Evolutionary conservation across 2,797 vertebrate species (phyloP).

Genomic region (Chaetophractus vellerosus): DNA sequence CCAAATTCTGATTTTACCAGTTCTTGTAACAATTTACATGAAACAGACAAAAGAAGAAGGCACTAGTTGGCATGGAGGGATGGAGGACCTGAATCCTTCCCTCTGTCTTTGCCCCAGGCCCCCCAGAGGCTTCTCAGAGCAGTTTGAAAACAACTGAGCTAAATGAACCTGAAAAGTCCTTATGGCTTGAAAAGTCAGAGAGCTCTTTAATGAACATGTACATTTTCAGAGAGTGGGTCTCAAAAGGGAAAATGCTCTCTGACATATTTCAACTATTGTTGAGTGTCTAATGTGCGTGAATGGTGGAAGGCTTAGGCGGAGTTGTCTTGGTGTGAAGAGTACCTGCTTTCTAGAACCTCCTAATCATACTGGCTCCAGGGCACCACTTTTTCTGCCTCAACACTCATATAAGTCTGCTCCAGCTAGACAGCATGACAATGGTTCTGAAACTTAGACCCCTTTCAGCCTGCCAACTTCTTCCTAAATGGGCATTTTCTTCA

Average conservation of each 20-base stretch:
- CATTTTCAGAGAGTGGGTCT: background rate
- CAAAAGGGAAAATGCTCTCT: background rate
- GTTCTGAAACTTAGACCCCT: background rate
- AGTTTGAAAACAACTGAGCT: background rate
- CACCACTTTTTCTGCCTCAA: background rate
- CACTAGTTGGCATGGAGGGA: background rate
- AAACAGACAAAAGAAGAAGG: background rate
- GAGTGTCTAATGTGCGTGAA: background rate
- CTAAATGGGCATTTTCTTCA: background rate
- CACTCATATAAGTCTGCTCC: background rate
- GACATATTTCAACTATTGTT: background rate
- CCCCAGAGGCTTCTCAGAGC: background rate
- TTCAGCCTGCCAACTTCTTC: background rate
- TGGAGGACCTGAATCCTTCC: background rate
- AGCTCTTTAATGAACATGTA: background rate
- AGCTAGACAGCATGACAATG: accelerated
- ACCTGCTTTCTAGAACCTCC: background rate
- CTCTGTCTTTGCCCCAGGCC: background rate
- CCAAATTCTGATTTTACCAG: too few relatives aligned
- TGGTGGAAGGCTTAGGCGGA: background rate
- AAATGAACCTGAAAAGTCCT: background rate
- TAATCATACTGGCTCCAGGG: background rate
- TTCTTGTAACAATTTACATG: background rate
- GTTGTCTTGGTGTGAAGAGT: background rate
- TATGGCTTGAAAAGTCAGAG: background rate